Evolutionary conservation across 2,888 invertebrate species (phyloP), one percentile per base, ranked within the genome.

Genomic region (Diarsia brunnea): DNA sequence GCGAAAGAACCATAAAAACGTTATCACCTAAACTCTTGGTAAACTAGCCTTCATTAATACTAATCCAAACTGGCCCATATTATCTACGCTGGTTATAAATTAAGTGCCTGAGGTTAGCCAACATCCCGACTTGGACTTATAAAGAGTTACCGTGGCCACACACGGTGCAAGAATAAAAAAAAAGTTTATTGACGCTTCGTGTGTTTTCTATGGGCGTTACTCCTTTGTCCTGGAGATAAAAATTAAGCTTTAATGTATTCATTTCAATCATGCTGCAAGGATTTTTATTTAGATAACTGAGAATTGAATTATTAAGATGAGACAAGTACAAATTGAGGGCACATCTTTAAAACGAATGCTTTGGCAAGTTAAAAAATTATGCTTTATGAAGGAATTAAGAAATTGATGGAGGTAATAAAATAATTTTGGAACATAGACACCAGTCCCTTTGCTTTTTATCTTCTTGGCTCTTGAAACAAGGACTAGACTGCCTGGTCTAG

Each of bases 51-150:
- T 91, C 92, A 92, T 93, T 93, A 92, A 91, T 89, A 90, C 86
- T 92, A 92, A 93, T 92, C 92, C 91, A 88, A 90, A 90, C 89
- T 88, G 88, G 87, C 82, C 90, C 78, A 87, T 89, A 93, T 93
- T 93, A 93, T 93, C 93, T 91, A 77, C 86, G 85, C 71, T 86
- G 88, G 93, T 89, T 90, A 90, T 94, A 95, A 94, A 95, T 94
- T 94, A 91, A 88, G 86, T 86, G 84, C 79, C 84, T 89, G 90
- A 83, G 92, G 93, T 94, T 91, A 84, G 90, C 91, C 91, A 92
- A 94, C 92, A 91, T 92, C 91, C 90, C 92, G 89, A 82, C 79
- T 86, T 89, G 88, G 89, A 90, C 83, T 88, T 90, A 84, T 84
- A 88, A 90, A 90, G 81, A 84, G 77, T 81, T 87, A 76, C 87